Percentiles rank a stretch among this genome's conserved stretches.
These are phyloP conservation scores for Plutomurus gul DNA, from an alignment of 1,140 invertebrate genomes.

Conservation along the genomic window DNA sequence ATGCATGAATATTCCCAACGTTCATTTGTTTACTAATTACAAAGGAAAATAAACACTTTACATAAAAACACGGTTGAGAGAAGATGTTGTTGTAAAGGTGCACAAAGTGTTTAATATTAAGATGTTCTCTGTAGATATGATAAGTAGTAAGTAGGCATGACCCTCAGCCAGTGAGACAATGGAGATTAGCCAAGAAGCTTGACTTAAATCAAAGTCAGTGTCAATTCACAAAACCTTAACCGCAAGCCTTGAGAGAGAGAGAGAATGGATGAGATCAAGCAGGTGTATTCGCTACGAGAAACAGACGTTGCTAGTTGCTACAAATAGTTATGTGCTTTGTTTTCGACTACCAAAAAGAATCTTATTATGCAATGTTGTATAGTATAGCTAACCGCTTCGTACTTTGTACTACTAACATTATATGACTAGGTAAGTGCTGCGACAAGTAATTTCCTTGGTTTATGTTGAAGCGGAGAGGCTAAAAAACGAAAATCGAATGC, in stretches of 20 bases:
- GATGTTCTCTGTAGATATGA: too few relatives aligned
- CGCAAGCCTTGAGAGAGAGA: conserved; percentile 48
- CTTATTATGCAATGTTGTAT: too few relatives aligned
- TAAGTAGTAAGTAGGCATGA: too few relatives aligned
- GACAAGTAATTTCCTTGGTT: not conserved
- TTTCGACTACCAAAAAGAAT: not conserved
- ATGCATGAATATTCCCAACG: too few relatives aligned
- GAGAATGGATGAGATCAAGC: conserved; percentile 18
- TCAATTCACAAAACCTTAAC: conserved; percentile 45
- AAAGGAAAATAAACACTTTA: too few relatives aligned
- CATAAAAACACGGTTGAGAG: too few relatives aligned
- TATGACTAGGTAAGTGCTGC: not conserved
- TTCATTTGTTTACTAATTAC: too few relatives aligned
- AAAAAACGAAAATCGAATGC: not conserved
- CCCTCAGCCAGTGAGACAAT: too few relatives aligned
- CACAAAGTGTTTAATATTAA: too few relatives aligned
- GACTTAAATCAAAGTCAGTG: conserved; percentile 49
- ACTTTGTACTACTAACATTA: too few relatives aligned
- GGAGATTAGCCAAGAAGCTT: conserved; percentile 16
- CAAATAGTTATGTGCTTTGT: not conserved
- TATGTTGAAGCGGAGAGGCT: not conserved
- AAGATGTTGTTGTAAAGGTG: too few relatives aligned
- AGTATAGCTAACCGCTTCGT: too few relatives aligned
- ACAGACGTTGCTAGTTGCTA: not conserved
- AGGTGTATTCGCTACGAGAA: not conserved